A percentile compares a stretch with the other conserved stretches of the same genome.
Evolutionary conservation across 2,888 invertebrate species (phyloP).

Genomic region (Tigriopus californicus): DNA sequence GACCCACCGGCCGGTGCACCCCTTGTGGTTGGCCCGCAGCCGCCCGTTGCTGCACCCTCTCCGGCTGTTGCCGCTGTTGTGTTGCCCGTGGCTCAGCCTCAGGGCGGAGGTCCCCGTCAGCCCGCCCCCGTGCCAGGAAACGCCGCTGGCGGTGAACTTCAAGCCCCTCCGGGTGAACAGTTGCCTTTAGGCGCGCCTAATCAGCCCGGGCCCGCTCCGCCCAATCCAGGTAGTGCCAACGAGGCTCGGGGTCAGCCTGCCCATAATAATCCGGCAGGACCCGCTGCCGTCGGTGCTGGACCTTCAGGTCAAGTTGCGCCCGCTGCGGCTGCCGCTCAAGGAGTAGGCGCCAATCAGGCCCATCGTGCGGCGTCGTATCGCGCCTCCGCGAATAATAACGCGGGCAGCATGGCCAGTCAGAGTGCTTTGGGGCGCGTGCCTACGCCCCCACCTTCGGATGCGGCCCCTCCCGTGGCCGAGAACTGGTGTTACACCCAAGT

Average conservation of each 20-base stretch:
- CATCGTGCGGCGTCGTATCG: no score
- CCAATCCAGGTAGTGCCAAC: neutral
- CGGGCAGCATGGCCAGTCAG: neutral
- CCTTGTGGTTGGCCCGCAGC: neutral
- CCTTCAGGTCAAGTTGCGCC: no score
- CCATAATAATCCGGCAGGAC: no score
- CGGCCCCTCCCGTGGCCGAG: slow-evolving; percentile 92
- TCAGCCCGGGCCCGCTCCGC: neutral
- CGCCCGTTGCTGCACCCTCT: neutral
- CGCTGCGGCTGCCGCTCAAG: no score
- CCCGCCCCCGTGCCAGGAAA: no score
- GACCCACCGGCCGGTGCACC: neutral
- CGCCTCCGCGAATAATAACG: no score
- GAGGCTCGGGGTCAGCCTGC: neutral
- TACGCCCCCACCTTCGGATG: slow-evolving; percentile 71
- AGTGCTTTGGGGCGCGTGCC: slow-evolving; percentile 93
- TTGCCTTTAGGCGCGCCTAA: neutral
- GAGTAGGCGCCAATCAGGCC: neutral
- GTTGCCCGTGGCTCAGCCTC: neutral
- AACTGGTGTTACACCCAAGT: slow-evolving; percentile 99
- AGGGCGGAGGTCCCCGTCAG: neutral
- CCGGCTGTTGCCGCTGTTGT: neutral
- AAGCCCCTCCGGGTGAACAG: neutral
- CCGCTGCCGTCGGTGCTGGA: no score
- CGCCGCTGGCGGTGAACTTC: no score